A percentile compares a stretch with the other conserved stretches of the same genome.
phyloP scores from a whole-genome alignment of 2,797 vertebrate species.

The Darevskia mixta region DNA sequence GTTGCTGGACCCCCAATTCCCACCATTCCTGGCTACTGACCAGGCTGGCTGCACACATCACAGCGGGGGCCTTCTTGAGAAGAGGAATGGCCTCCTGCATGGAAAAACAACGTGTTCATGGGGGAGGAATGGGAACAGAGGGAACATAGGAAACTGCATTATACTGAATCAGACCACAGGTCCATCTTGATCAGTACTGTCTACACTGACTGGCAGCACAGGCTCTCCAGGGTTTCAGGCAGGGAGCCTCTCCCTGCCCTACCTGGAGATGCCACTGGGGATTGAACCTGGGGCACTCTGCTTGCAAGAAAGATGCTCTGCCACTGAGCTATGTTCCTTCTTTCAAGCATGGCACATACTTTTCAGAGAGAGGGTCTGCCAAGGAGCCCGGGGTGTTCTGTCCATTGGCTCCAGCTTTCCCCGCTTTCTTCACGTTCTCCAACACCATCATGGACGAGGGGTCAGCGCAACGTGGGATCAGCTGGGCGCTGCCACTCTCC shows the following conservation, averaged over 20 bases:
- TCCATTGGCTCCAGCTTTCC: slow-evolving; percentile 82
- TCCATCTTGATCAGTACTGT: too few relatives aligned
- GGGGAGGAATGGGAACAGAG: neutral
- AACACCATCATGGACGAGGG: slow-evolving; percentile 76
- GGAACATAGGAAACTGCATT: neutral
- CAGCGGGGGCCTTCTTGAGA: neutral
- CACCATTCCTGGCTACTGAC: neutral
- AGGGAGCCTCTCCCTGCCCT: too few relatives aligned
- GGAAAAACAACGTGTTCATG: neutral
- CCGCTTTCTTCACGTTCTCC: slow-evolving; percentile 86
- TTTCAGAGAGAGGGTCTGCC: slow-evolving; percentile 80
- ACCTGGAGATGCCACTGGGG: too few relatives aligned
- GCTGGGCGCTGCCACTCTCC: slow-evolving; percentile 81
- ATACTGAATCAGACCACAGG: too few relatives aligned
- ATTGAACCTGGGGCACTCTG: too few relatives aligned
- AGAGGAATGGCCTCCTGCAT: neutral
- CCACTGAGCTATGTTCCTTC: neutral
- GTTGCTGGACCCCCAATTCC: neutral
- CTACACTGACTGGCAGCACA: too few relatives aligned
- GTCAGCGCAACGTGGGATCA: slow-evolving; percentile 89
- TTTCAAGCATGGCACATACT: slow-evolving; percentile 71
- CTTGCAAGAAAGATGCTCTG: neutral
- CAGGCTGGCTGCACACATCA: too few relatives aligned
- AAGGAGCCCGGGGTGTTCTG: slow-evolving; percentile 77
- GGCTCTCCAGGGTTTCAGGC: too few relatives aligned